phyloP scores from a whole-genome alignment of 2,797 vertebrate species.

The Anableps anableps region DNA sequence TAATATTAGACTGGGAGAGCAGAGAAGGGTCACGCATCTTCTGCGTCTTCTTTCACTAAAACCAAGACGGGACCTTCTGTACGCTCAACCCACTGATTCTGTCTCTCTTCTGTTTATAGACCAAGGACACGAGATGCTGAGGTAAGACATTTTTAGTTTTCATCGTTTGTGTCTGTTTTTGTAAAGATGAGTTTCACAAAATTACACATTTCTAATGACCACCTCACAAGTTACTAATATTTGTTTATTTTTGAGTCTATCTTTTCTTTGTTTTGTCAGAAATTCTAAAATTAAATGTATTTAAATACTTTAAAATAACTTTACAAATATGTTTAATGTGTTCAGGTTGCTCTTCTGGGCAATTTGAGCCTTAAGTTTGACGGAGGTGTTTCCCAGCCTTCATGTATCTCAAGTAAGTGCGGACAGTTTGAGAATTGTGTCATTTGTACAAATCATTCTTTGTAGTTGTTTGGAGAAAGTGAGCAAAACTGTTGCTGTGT shows the following conservation, averaged over 20 bases:
- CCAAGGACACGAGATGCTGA: conserved; percentile 62
- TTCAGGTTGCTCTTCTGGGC: conserved; percentile 60
- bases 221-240: not conserved
- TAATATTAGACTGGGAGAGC: conserved; percentile 85
- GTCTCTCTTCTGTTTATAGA: conserved; percentile 55
- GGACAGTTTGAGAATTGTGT: not conserved
- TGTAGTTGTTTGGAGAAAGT: not conserved
- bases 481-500: not conserved
- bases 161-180: conserved; percentile 4
- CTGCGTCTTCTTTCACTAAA: conserved; percentile 65
- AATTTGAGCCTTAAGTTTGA: conserved; percentile 48
- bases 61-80: conserved; percentile 45
- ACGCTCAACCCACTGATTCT: conserved; percentile 24
- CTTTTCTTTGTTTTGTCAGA: not conserved
- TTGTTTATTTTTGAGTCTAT: not conserved
- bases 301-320: not conserved
- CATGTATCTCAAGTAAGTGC: conserved; percentile 54
- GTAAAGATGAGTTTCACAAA: not conserved
- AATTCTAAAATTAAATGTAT: not conserved
- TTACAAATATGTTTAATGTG: not conserved
- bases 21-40: conserved; percentile 63
- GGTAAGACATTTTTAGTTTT: conserved; percentile 61
- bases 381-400: conserved; percentile 36
- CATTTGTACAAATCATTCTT: not conserved
- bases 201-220: conserved; percentile 2